Evolutionary conservation across 2,113 vertebrate species (phyloP).

Genomic region (Nycticebus coucang): DNA sequence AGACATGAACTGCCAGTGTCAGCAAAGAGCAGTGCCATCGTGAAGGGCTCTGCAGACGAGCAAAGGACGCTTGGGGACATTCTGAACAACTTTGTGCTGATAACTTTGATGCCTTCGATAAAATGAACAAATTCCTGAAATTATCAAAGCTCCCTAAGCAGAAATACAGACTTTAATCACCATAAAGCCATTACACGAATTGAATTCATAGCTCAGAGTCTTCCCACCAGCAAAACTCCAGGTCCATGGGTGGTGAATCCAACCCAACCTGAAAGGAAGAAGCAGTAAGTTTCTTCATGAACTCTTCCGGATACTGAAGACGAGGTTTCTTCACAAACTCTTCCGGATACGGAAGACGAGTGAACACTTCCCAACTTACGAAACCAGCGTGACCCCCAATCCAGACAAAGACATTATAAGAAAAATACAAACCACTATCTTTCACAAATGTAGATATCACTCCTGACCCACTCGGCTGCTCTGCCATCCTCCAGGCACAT

Average conservation of each 20-base stretch:
- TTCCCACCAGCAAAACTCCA: neutral
- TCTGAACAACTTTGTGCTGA: neutral
- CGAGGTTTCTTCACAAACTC: neutral
- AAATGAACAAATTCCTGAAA: neutral
- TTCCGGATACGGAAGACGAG: neutral
- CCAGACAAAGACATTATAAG: neutral
- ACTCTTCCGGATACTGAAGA: neutral
- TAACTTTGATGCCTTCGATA: neutral
- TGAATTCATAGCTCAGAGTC: neutral
- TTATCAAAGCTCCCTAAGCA: neutral
- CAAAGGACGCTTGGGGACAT: neutral
- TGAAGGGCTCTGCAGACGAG: neutral
- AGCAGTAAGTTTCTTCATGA: neutral
- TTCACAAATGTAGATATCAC: too few relatives aligned
- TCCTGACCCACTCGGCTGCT: neutral
- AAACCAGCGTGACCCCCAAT: neutral
- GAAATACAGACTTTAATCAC: neutral
- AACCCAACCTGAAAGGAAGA: neutral
- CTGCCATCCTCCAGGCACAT: rapidly evolving
- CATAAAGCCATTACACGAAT: neutral
- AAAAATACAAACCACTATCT: neutral
- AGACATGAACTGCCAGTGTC: neutral
- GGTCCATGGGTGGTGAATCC: neutral
- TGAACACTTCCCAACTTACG: rapidly evolving
- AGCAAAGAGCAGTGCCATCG: neutral